Evolutionary conservation across 1,140 invertebrate species (phyloP), one percentile per base, ranked within the genome.

Genomic region (Polyergus mexicanus): DNA sequence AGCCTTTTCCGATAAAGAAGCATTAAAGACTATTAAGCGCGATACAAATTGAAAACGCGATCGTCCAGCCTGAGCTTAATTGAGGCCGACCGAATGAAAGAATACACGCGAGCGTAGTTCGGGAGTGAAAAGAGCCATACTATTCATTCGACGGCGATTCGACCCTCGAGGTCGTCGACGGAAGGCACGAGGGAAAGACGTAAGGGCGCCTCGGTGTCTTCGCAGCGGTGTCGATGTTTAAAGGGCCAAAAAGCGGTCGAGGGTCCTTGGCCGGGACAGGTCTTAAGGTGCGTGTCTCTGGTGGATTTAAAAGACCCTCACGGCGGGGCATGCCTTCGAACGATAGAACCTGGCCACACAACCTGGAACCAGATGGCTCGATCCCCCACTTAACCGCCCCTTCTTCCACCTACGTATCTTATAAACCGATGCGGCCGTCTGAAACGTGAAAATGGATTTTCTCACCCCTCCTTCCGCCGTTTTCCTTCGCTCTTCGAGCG

Each of bases 201-300:
- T 51, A 65, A 81, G 66, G 75, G 47, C 72, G 88, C 38, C 60
- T 84, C 76, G 76, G 72, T 88, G 88, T 90, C 89, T 90, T 90
- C 76, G 89, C 71, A 77, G 71, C 86, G 84, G 90, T 84, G 84
- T 88, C 86, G 87, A 88, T 83, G 58, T 93, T 93, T 92, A 93
- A 93, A 92, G 91, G 88, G 91, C 90, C 78, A 62, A 28, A 65
- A 25, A 66, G 71, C 72, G 77, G 77, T 87, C 75, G 78, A 92
- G 92, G 91, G 91, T 92, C 91, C 92, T 93, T 90, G 92, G 90
- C 89, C 89, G 44, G 83, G 87, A 89, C 92, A 92, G 93, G 92
- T 93, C 92, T 93, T 92, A 92, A 93, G 92, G 93, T 93, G 92
- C 92, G 89, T 91, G 88, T 93, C 92, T 92, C 87, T 80, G 91